Evolutionary conservation across 2,113 vertebrate genomes (phyloP), one percentile per base, ranked within the genome.

Genomic region (Cygnus buccinator): DNA sequence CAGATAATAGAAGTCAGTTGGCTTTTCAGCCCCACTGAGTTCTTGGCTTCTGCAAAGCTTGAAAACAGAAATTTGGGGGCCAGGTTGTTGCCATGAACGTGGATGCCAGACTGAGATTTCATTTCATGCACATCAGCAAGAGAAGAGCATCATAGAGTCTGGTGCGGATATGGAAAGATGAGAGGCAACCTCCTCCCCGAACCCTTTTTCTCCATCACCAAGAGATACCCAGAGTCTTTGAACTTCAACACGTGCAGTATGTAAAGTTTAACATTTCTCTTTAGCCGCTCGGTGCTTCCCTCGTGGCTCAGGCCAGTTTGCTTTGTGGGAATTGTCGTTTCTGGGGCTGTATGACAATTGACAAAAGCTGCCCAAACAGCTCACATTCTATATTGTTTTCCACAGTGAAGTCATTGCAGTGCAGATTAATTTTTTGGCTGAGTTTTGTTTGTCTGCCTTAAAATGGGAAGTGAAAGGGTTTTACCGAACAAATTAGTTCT

Each of bases 111-210:
- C 50, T 37, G 4, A 6, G 37, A 23, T 71, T 44, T 95, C 44
- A 66, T 50, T 87, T 90, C 62, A 5, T 33, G 28, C 68, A 13
- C 57, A 21, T 44, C 43, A 37, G 44, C 52, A 62, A 28, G 46
- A 77, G 65, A 54, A 3, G 14, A 58, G 35, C 1, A 0, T 6
- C 3, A 0, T 19, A 20, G 12, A n/a, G 25, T 57, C 61, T 1
- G 9, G 13, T 72, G 50, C 44, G 55, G 59, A 35, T 68, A 10
- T 26, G 23, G 29, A 15, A 43, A 58, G 62, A 74, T 7, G 21
- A 68, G 26, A 76, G 43, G 48, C 18, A 23, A 55, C 4, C 3
- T 46, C 19, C 46, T 20, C n/a, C 55, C 26, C 33, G 17, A 61
- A 66, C 70, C 44, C 17, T 61, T 31, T 66, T 87, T 90, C 86